Base-by-base conservation (phyloP, 2,888 invertebrate genomes). In the Drosophila borborema region DNA sequence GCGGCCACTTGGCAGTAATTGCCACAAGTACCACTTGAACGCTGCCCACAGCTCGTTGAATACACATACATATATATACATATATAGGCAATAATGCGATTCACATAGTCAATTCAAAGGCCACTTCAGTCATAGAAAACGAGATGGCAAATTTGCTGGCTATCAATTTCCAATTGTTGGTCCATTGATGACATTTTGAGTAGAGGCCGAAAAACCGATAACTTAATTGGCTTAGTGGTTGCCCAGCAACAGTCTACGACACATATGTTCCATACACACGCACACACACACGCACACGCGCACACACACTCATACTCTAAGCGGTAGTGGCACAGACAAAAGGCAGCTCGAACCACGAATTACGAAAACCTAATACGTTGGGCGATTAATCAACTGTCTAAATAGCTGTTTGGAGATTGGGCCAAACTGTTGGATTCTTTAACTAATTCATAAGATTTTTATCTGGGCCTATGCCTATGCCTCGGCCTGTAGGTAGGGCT, bases 401-500 rank as follows among this genome's bases (percentile, higher is more conserved):
- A 88, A 77, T 73, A 74, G 82, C 66, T 61, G 48, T 46, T 46
- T 5, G 18, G 36, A 54, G 20, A 34, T 46, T 28, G 61, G 18
- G 56, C 28, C 12, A 7, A 36, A 45, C 51, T 63, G 23, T 53
- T 55, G 62, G 66, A 46, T 70, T 78, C 74, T 66, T 68, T 75
- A 75, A 85, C 89, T 89, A 86, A 86, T 89, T 89, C 87, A 85
- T 86, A 87, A 67, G 89, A 87, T 80, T 87, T 68, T 80, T 81
- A 81, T 81, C 80, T 58, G 28, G 10, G 16, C 23, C 16, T 53
- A 41, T 41, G 16, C 10, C 23, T 43, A 61, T 41, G 41, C 41
- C 51, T 40, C 0, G 45, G 41, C 8, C n/a, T 4, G 2, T 53
- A 46, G 49, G 5, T 31, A 31, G 49, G 3, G 31, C 49, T 36